Evolutionary conservation across 2,113 vertebrate species (phyloP).

Genomic region (Esox niger): DNA sequence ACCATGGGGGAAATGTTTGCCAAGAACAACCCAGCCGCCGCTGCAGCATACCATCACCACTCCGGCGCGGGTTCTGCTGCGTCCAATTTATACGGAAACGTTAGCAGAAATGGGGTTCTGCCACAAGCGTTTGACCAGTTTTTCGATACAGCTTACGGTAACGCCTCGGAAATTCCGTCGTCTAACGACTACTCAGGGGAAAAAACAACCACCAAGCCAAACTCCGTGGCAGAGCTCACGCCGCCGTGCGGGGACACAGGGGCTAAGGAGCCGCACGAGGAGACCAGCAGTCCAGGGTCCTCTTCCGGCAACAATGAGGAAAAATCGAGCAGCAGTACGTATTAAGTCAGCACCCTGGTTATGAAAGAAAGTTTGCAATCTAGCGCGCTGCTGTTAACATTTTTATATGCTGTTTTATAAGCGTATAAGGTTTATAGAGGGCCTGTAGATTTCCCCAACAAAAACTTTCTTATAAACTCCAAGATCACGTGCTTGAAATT

Average conservation of each 20-base stretch:
- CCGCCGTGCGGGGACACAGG: conserved; percentile 72
- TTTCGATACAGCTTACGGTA: conserved; percentile 93
- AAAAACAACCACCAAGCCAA: conserved; percentile 78
- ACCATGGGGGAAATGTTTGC: conserved; percentile 91
- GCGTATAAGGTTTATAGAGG: conserved; percentile 99
- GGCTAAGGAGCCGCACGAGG: conserved; percentile 80
- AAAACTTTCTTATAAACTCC: conserved; percentile 97
- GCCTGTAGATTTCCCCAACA: conserved; percentile 95
- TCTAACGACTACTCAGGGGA: conserved; percentile 82
- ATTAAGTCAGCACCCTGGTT: conserved; percentile 84
- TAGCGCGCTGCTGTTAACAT: conserved; percentile 92
- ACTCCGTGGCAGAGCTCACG: conserved; percentile 79
- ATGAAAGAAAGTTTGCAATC: conserved; percentile 89
- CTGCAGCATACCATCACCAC: conserved; percentile 83
- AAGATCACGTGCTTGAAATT: conserved; percentile 96
- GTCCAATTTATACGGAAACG: conserved; percentile 93
- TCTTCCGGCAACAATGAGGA: conserved; percentile 98
- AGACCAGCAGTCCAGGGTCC: conserved; percentile 90
- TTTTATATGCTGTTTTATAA: conserved; percentile 99
- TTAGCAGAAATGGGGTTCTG: conserved; percentile 93
- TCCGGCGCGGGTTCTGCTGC: conserved; percentile 74
- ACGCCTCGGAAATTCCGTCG: conserved; percentile 79
- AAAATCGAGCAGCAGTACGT: conserved; percentile 94
- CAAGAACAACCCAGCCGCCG: conserved; percentile 84
- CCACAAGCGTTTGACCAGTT: conserved; percentile 98